Evolutionary conservation across 2,888 invertebrate species (phyloP).

Genomic region (Graphium colonna): DNA sequence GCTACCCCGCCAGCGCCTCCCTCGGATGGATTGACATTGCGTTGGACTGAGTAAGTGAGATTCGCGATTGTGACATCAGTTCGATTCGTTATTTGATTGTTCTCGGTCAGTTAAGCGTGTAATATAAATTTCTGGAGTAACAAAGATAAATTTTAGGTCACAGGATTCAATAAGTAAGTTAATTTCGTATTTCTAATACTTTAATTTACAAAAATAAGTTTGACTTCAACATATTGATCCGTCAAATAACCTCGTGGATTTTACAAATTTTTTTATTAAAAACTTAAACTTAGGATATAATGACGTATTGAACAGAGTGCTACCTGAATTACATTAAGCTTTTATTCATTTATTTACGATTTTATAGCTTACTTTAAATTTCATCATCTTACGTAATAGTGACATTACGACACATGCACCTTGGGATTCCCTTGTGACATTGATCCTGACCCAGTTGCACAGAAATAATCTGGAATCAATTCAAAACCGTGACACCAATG

Average conservation of each 20-base stretch:
- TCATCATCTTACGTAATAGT: slow-evolving; percentile 65
- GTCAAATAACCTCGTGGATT: slow-evolving; percentile 10
- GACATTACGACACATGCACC: slow-evolving; percentile 61
- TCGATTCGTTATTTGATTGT: slow-evolving; percentile 9
- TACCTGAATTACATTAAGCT: not conserved
- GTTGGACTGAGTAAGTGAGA: not conserved
- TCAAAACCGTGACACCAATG: not conserved
- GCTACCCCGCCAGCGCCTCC: not conserved
- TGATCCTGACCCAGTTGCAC: slow-evolving; percentile 64
- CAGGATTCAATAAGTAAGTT: slow-evolving; percentile 13
- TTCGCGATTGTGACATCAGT: slow-evolving; percentile 17
- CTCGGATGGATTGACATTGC: not conserved
- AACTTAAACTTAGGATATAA: not conserved
- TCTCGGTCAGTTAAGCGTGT: not conserved
- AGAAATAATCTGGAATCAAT: slow-evolving; percentile 11
- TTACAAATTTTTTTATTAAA: not conserved
- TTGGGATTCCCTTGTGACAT: slow-evolving; percentile 65
- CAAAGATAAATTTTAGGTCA: slow-evolving; percentile 14
- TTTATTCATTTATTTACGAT: not conserved
- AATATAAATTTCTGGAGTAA: not conserved
- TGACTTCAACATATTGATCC: slow-evolving; percentile 7
- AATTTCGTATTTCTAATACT: not conserved
- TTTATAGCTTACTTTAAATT: slow-evolving; percentile 21
- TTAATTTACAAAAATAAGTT: not conserved
- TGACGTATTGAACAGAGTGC: not conserved